A percentile compares a stretch with the other conserved stretches of the same genome.
These are phyloP conservation scores for Crossaster papposus DNA, from an alignment of 53 echinoderm and acorn worm genomes.

Conservation along the genomic window DNA sequence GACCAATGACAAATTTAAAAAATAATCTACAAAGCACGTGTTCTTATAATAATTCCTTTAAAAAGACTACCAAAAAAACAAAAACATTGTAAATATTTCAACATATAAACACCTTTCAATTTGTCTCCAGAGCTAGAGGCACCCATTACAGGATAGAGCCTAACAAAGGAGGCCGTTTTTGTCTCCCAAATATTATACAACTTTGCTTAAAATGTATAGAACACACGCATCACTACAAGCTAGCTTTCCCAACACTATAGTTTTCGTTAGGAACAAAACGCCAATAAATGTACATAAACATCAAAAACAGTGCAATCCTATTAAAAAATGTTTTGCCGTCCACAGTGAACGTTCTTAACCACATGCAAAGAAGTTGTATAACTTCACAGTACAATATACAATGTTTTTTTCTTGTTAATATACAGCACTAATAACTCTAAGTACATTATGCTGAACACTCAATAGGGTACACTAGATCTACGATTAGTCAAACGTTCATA, in stretches of 20 bases:
- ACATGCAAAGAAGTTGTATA: background rate
- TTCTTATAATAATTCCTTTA: background rate
- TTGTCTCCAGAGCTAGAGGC: slow-evolving; percentile 55
- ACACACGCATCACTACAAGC: background rate
- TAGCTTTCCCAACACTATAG: background rate
- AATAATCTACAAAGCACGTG: slow-evolving; percentile 32
- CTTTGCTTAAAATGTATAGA: slow-evolving; percentile 42
- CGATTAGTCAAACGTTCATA: background rate
- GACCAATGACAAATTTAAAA: background rate
- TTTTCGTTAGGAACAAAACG: background rate
- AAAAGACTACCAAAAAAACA: background rate
- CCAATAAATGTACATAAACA: slow-evolving; percentile 23
- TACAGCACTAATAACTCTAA: slow-evolving; percentile 53
- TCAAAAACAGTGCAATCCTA: slow-evolving; percentile 13
- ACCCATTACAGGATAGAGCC: background rate
- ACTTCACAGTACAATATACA: slow-evolving; percentile 41
- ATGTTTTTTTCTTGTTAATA: slow-evolving; percentile 20
- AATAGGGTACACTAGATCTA: background rate
- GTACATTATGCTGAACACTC: slow-evolving; percentile 5
- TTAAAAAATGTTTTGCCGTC: background rate
- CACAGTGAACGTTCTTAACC: background rate
- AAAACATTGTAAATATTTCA: slow-evolving; percentile 25
- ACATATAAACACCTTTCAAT: slow-evolving; percentile 63
- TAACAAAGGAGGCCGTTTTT: slow-evolving; percentile 54
- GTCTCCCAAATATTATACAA: slow-evolving; percentile 52